Evolutionary conservation across 2,888 invertebrate genomes (phyloP).

Genomic region (Eutolmus rufibarbis): DNA sequence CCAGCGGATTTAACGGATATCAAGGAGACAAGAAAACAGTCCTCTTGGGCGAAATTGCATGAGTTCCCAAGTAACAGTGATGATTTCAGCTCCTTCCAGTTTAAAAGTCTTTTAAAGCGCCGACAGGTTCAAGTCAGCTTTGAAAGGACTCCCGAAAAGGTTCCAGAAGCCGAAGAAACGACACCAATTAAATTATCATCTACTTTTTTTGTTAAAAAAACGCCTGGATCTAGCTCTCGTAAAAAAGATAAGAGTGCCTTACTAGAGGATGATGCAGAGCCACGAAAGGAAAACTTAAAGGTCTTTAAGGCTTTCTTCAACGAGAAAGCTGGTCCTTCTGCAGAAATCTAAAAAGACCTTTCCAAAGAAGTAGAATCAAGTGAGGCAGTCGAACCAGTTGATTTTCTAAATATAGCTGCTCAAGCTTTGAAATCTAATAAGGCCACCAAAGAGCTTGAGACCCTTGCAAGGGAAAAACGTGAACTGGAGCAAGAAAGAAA

Average conservation of each 20-base stretch:
- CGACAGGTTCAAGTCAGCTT: conserved; percentile 82
- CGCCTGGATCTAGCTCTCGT: conserved; percentile 53
- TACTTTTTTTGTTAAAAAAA: conserved; percentile 58
- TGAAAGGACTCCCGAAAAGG: conserved; percentile 64
- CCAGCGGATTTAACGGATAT: conserved; percentile 88
- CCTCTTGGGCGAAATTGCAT: conserved; percentile 85
- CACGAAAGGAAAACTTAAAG: conserved; percentile 52
- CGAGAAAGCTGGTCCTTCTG: not conserved
- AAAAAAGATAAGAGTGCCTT: conserved; percentile 29
- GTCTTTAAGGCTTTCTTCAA: conserved; percentile 54
- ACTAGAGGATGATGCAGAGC: conserved; percentile 40
- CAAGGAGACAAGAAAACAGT: conserved; percentile 89
- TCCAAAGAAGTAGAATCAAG: conserved; percentile 36
- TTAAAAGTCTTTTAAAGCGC: conserved; percentile 86
- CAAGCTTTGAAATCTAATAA: conserved; percentile 61
- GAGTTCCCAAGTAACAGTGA: conserved; percentile 80
- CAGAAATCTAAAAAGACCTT: not conserved
- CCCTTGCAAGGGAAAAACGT: conserved; percentile 61
- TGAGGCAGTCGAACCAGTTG: conserved; percentile 43
- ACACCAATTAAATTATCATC: conserved; percentile 53
- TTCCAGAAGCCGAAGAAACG: conserved; percentile 40
- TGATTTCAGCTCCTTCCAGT: conserved; percentile 78
- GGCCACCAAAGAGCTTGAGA: conserved; percentile 62
- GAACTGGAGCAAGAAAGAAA: conserved; percentile 73
- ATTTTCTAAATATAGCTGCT: conserved; percentile 55